Base-by-base conservation (phyloP, 1,140 invertebrate genomes). In the Atta cephalotes region DNA sequence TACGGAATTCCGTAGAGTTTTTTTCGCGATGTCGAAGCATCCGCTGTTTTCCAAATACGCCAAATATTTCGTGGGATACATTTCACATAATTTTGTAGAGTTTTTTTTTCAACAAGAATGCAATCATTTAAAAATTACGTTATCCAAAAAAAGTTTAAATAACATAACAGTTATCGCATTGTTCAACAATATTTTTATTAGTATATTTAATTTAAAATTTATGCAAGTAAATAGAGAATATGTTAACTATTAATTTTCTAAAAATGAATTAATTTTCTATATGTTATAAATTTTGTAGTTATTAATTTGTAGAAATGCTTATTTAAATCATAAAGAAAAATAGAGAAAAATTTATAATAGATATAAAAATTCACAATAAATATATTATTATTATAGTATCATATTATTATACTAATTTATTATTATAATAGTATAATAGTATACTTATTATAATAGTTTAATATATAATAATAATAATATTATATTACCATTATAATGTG, bases 1-100 rank as follows among this genome's bases (percentile, higher is more conserved):
- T 84, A 77, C 60, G 77, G 87, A 91, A 90, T 91, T 90, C 78
- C 86, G 76, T 79, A 71, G 56, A 74, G 62, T 53, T 76, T 71
- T 91, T 88, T 81, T 66, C 80, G 65, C 56, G 21, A 56, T 74
- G 58, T 31, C 71, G 62, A 81, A 74, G 58, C 71, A 88, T 31
- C 71, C 79, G 66, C 62, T 63, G 84, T 86, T 85, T 81, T 87
- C 63, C 86, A 77, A 89, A 91, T 79, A 66, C 87, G 25, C 3
- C 39, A 66, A 84, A 89, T 87, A 21, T 87, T 89, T 56, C 51
- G 16, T 56, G n/a, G 79, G 14, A 35, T 74, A 82, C 68, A n/a
- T 60, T 49, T 82, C 56, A 74, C 18, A 25, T 28, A 7, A 7
- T 12, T 72, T 18, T 49, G 4, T 51, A 56, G 6, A n/a, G 18